Base-by-base conservation (phyloP, 2,113 vertebrate species). In the Beaufortia kweichowensis region DNA sequence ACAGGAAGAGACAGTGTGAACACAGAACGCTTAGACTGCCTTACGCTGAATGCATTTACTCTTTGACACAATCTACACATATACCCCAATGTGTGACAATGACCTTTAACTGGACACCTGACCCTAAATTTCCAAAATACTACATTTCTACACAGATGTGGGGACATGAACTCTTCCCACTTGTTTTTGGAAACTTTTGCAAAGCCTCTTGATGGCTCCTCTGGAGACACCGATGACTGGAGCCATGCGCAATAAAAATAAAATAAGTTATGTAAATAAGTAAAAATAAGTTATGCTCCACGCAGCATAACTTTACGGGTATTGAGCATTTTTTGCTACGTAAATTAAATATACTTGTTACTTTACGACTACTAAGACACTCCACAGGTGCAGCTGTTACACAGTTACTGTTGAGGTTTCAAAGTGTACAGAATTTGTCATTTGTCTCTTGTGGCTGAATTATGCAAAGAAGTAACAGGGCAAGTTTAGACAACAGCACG, bases 151-250 rank as follows among this genome's bases (percentile, higher is more conserved):
- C 48, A 53, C 48, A 21, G 14, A 48, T 19, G 14, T 48, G 43
- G 12, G 43, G 15, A 33, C 6, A 55, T 28, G 10, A 71, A 71
- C 53, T 2, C 23, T 71, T 28, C n/a, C 48, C 48, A 21, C 12
- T 17, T 56, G 67, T 35, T 70, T 56, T 70, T n/a, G 67, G 67
- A 70, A 70, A 68, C 46, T 68, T 68, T 68, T 53, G 53, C 28
- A 68, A 76, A 31, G 9, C 50, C 41, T 35, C 2, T 33, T n/a
- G 64, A 35, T 39, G n/a, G 23, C 39, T 53, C 19, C 55, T 9
- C 48, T n/a, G 26, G 56, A 63, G 35, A 39, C 2, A 62, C 2
- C 0, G 29, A 57, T 46, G 24, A 29, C 69, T 73, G 55, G 23
- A 57, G 61, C 55, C 60, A 65, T 10, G 56, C 14, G 26, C 60